Conservation (phyloP, 1,140 invertebrate species). For the Meloidogyne exigua region DNA sequence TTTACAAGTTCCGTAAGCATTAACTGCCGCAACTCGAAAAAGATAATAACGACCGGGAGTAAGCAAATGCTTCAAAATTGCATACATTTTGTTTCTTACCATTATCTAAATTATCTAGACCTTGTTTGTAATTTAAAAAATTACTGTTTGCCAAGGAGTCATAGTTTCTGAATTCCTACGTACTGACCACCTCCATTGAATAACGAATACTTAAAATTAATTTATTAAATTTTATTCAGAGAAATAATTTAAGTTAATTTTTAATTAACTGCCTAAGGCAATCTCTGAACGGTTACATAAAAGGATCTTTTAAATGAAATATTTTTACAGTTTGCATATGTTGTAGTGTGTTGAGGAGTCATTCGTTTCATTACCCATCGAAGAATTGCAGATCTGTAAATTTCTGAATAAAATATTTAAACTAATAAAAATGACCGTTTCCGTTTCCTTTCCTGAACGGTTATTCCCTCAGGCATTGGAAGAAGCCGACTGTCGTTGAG, state of each 20-base stretch:
- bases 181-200: constrained; percentile 60
- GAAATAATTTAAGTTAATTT: not conserved
- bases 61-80: constrained; percentile 57
- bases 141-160: constrained; percentile 61
- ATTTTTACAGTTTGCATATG: constrained; percentile 44
- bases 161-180: constrained; percentile 43
- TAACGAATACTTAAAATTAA: constrained; percentile 40
- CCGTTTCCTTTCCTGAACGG: constrained; percentile 53
- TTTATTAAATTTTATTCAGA: not conserved
- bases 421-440: constrained; percentile 37
- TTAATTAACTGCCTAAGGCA: too few species aligned
- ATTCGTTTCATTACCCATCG: constrained; percentile 55
- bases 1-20: constrained; percentile 35
- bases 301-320: not conserved
- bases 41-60: constrained; percentile 57
- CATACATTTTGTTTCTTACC: constrained; percentile 57
- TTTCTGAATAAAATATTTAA: not conserved
- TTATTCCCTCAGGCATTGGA: constrained; percentile 51
- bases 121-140: constrained; percentile 27
- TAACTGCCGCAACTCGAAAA: constrained; percentile 54
- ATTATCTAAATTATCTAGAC: constrained; percentile 41
- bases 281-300: too few species aligned
- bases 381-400: constrained; percentile 51
- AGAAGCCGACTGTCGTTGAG: constrained; percentile 43
- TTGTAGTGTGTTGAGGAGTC: constrained; percentile 44